Conservation (phyloP, 2,888 invertebrate genomes). For the Scaeva pyrastri region DNA sequence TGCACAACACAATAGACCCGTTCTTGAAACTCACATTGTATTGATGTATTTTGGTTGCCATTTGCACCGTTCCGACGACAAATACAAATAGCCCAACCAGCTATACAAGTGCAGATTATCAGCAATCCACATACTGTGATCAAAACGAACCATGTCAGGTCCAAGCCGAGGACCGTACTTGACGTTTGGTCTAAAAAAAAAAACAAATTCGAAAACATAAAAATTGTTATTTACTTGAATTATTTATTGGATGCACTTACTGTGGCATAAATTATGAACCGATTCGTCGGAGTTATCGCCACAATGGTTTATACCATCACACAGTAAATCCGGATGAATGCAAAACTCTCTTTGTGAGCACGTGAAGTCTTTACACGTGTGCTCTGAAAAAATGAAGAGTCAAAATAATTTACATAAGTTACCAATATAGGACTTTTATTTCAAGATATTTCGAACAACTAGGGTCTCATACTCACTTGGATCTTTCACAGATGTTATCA, state of each 20-base stretch:
- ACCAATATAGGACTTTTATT: not conserved
- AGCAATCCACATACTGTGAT: slow-evolving; percentile 89
- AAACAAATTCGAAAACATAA: not conserved
- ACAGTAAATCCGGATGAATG: slow-evolving; percentile 95
- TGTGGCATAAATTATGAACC: slow-evolving; percentile 92
- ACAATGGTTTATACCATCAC: slow-evolving; percentile 97
- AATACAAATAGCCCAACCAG: slow-evolving; percentile 90
- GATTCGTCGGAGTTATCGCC: slow-evolving; percentile 97
- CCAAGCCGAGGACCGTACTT: slow-evolving; percentile 88
- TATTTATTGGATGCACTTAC: slow-evolving; percentile 85
- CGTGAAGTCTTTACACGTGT: slow-evolving; percentile 94
- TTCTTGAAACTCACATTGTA: slow-evolving; percentile 83
- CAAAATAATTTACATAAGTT: not conserved
- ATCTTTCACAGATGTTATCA: slow-evolving; percentile 97
- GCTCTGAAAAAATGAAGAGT: slow-evolving; percentile 86
- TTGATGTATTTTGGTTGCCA: slow-evolving; percentile 84
- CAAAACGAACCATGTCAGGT: slow-evolving; percentile 91
- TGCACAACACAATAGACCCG: not conserved
- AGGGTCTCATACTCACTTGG: slow-evolving; percentile 89
- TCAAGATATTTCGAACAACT: not conserved
- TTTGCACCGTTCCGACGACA: slow-evolving; percentile 88
- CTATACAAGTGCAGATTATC: slow-evolving; percentile 88
- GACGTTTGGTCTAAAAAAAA: slow-evolving; percentile 86
- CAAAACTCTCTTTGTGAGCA: slow-evolving; percentile 95
- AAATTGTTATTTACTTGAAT: not conserved